Evolutionary conservation across 2,797 vertebrate genomes (phyloP), one percentile per base, ranked within the genome.

Genomic region (Microctenopoma steveboyesi): DNA sequence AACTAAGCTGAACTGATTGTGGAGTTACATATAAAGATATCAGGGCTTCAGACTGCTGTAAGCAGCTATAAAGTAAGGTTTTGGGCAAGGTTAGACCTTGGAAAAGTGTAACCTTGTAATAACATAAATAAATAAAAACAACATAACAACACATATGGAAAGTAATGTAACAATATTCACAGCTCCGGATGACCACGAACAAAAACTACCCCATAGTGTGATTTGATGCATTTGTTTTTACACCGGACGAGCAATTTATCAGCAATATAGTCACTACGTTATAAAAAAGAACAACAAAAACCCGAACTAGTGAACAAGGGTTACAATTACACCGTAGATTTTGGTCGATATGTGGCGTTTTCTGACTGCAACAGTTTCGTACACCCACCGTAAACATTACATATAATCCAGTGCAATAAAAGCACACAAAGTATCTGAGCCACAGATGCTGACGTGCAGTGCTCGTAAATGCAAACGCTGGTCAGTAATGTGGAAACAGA

Each of bases 401-500:
- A 39, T 12, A 8, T 16, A 49, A 25, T 33, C 27, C 10, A 28
- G 12, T 3, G 49, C n/a, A 27, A n/a, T 2, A 57, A 60, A 54
- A 37, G 45, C 22, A 5, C 0, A 25, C 2, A 3, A 7, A 35
- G 9, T 16, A 12, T 40, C 0, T 1, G 1, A 14, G 5, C 14
- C 25, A 11, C 8, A 1, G 22, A 22, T 8, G 10, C 40, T 13
- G 8, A 12, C 1, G 15, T 14, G 12, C 45, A 0, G 9, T 28
- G 8, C 2, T 8, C 1, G 10, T 9, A 5, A 11, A 8, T 2
- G 2, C 7, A 54, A 68, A 66, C 50, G 16, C 13, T 14, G 5
- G 7, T 18, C 15, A 48, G 47, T 18, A 25, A n/a, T n/a, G 15
- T 52, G 35, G 64, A 79, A 70, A 64, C 48, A 58, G 64, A 50